Evolutionary conservation across 2,888 invertebrate species (phyloP), one percentile per base, ranked within the genome.

Genomic region (Prosopocoilus inquinatus): DNA sequence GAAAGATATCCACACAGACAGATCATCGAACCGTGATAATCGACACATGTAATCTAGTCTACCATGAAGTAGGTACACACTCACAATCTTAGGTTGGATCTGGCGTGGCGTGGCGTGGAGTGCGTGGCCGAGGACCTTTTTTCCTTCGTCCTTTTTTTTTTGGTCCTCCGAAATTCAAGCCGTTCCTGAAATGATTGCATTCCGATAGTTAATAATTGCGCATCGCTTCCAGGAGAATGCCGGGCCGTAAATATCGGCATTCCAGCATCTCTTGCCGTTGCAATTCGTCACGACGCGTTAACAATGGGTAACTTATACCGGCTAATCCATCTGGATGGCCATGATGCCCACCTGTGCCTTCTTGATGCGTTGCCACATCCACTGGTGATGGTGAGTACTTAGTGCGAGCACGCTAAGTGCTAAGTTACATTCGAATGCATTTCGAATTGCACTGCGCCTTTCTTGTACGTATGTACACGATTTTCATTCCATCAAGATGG

Each of bases 31-130:
- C 67, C 67, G 67, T 65, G 64, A 69, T 71, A 70, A 71, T 71
- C 68, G 68, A 71, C 69, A 70, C 65, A 69, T 70, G 71, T 71
- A 71, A 71, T 67, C 66, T 64, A 65, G 69, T 71, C 71, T 67
- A 53, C 60, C 67, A 66, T 68, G 59, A 65, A 64, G 20, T 20
- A 20, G 47, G 49, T 58, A 47, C 55, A 55, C 53, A 55, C 55
- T 58, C 16, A 20, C 33, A 28, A 41, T 41, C 41, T 41, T 12
- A 8, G 2, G n/a, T 41, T 13, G 11, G 41, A 41, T 41, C 41
- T 41, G 41, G 41, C 12, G 41, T 41, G 41, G 20, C 15, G 41
- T 41, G 41, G 41, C 13, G 11, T 13, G 4, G 13, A 13, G 39
- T 38, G 11, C 36, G 9, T 9, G 36, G 36, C 9, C 36, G 36